Percentiles rank a stretch among this genome's conserved stretches.
phyloP scores from a whole-genome alignment of 2,113 vertebrate species.

The Parotia lawesii region DNA sequence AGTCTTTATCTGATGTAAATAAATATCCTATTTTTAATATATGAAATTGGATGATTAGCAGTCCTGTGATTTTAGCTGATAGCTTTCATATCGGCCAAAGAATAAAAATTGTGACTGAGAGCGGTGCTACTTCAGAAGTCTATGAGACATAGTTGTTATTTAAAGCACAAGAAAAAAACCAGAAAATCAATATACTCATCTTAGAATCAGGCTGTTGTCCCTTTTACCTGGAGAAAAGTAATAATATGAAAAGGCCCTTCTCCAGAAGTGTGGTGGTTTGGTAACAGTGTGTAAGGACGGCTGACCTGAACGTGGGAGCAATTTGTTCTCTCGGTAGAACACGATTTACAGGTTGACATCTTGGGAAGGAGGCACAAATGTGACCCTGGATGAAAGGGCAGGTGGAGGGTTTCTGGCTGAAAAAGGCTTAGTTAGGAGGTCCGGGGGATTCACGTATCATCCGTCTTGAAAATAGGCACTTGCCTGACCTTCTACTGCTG shows the following conservation, averaged over 20 bases:
- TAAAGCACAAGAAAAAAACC: neutral
- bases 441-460: neutral
- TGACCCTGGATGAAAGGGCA: neutral
- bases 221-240: neutral
- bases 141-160: neutral
- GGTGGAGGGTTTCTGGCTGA: neutral
- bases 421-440: neutral
- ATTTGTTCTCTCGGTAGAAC: neutral
- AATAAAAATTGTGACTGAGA: neutral
- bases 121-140: neutral
- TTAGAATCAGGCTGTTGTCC: neutral
- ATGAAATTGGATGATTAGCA: neutral
- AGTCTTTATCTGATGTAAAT: neutral
- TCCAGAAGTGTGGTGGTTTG: neutral
- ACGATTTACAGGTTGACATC: neutral
- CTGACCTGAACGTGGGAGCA: neutral
- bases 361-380: neutral
- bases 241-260: neutral
- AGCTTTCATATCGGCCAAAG: neutral
- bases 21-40: neutral
- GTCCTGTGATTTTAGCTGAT: neutral
- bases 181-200: neutral
- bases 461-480: neutral
- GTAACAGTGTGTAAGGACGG: neutral
- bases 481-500: neutral